Conservation (phyloP, 23 tunicate species). For the Ascidia mentula region DNA sequence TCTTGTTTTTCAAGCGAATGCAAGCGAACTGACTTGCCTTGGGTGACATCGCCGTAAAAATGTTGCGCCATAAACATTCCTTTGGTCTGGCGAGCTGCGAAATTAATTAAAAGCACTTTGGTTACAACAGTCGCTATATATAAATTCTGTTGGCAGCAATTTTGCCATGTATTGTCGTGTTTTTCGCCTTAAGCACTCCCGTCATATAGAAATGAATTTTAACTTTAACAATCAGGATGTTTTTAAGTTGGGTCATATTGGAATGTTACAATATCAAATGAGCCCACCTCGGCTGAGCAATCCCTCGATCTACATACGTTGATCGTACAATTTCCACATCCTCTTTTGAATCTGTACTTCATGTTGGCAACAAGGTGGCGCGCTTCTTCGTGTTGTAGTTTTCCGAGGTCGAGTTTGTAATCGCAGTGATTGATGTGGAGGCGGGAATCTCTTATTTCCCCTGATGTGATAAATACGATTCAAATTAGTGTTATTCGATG, state of each 20-base stretch:
- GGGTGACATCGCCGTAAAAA: constrained; percentile 15
- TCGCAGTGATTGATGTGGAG: constrained; percentile 28
- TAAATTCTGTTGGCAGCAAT: no score
- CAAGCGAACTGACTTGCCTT: constrained; percentile 66
- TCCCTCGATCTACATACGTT: constrained; percentile 32
- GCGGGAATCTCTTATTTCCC: constrained; percentile 1
- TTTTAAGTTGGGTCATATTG: no score
- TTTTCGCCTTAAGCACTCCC: no score
- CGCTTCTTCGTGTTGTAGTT: not conserved
- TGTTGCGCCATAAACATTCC: constrained; percentile 42
- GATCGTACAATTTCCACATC: constrained; percentile 38
- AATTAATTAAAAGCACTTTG: no score
- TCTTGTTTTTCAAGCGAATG: constrained; percentile 22
- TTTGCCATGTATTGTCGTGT: no score
- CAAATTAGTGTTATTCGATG: no score
- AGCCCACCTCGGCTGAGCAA: constrained; percentile 34
- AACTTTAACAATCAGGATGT: no score
- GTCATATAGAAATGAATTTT: no score
- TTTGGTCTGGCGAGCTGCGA: not conserved
- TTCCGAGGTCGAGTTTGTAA: constrained; percentile 41
- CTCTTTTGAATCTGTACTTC: constrained; percentile 29
- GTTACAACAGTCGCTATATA: no score
- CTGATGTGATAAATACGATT: no score
- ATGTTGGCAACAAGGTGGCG: constrained; percentile 42
- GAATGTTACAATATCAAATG: not conserved